A percentile compares a stretch with the other conserved stretches of the same genome.
phyloP scores from a whole-genome alignment of 1,140 invertebrate species.

The Pantala flavescens region DNA sequence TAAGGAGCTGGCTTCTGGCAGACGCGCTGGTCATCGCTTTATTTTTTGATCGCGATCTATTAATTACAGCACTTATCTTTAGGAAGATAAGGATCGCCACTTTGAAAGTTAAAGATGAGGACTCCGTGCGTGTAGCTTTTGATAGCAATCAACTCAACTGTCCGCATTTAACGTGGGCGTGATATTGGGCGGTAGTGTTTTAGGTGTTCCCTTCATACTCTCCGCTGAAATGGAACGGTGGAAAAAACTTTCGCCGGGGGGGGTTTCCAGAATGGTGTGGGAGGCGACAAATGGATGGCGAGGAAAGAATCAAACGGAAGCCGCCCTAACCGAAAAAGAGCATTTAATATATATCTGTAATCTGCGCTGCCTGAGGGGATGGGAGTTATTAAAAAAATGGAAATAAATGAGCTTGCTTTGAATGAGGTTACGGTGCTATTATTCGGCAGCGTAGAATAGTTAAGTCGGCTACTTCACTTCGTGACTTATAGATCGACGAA shows the following conservation, averaged over 20 bases:
- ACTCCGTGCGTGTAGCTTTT: not conserved
- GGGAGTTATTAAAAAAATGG: too few species aligned
- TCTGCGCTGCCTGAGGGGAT: too few species aligned
- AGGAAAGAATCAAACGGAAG: not conserved
- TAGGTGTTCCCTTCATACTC: not conserved
- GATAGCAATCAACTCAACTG: not conserved
- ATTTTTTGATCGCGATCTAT: conserved; percentile 2
- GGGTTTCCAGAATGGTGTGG: not conserved
- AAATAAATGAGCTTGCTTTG: too few species aligned
- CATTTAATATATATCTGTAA: too few species aligned
- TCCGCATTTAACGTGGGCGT: not conserved
- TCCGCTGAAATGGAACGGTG: not conserved
- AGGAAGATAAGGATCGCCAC: not conserved
- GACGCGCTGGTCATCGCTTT: not conserved
- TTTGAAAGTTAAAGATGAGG: not conserved
- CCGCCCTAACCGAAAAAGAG: not conserved
- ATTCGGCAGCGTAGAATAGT: too few species aligned
- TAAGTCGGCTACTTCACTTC: too few species aligned
- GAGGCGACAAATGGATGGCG: not conserved
- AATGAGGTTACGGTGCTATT: too few species aligned
- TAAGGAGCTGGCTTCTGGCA: too few species aligned
- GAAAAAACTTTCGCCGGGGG: not conserved
- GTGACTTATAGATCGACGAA: too few species aligned
- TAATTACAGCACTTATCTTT: conserved; percentile 2
- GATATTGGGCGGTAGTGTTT: conserved; percentile 5